phyloP scores from a whole-genome alignment of 2,797 vertebrate species.

The Peromyscus melanophrys region DNA sequence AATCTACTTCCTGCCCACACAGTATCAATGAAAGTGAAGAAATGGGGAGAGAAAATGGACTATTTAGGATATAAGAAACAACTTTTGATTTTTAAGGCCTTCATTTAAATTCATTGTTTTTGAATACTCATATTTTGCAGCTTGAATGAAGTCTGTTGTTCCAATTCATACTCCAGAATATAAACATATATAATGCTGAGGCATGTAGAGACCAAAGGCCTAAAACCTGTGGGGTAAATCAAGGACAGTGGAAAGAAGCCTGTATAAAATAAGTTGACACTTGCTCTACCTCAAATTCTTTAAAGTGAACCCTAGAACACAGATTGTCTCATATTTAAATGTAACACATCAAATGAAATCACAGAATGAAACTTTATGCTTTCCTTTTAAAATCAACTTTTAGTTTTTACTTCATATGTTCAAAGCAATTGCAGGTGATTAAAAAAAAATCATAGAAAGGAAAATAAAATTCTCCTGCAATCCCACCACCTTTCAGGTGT shows the following conservation, averaged over 20 bases:
- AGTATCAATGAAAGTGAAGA: not conserved
- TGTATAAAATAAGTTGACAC: not conserved
- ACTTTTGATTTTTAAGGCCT: not conserved
- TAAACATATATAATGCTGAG: not conserved
- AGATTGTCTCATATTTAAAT: slow-evolving; percentile 14
- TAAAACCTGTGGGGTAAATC: not conserved
- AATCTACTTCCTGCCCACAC: not conserved
- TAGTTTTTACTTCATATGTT: slow-evolving; percentile 25
- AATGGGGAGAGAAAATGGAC: not conserved
- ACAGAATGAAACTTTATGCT: slow-evolving; percentile 20
- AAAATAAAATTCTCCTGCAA: not conserved
- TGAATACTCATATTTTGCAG: not conserved
- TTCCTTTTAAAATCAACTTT: slow-evolving; percentile 10
- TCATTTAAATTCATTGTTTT: not conserved
- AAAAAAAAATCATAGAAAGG: not conserved
- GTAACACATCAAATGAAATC: not conserved
- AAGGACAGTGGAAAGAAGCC: not conserved
- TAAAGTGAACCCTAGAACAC: not conserved
- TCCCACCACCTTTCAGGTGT: not conserved
- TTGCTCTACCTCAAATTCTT: not conserved
- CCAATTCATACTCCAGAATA: slow-evolving; percentile 30
- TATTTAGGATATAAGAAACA: not conserved
- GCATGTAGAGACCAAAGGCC: not conserved
- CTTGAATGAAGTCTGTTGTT: not conserved
- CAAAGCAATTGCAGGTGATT: slow-evolving; percentile 32